Conservation (phyloP, 2,797 vertebrate genomes). For the Bovichtus variegatus region DNA sequence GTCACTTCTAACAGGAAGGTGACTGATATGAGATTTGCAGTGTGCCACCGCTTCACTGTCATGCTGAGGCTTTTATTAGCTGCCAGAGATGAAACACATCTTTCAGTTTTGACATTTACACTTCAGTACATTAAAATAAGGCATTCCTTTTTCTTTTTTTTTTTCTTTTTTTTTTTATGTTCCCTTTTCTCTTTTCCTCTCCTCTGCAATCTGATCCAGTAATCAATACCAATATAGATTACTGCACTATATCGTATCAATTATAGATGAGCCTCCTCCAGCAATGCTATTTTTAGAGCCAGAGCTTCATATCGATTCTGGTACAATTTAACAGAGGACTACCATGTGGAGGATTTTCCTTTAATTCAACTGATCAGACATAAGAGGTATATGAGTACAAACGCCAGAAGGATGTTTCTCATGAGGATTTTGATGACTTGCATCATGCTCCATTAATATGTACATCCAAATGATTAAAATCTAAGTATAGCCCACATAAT, state of each 20-base stretch:
- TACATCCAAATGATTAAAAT: slow-evolving; percentile 2
- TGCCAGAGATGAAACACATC: slow-evolving; percentile 23
- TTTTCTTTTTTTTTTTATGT: neutral
- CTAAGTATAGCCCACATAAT: neutral
- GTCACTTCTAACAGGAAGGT: slow-evolving; percentile 17
- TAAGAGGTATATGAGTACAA: neutral
- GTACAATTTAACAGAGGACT: slow-evolving; percentile 4
- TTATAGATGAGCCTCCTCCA: slow-evolving; percentile 67
- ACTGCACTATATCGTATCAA: slow-evolving; percentile 49
- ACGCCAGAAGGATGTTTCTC: neutral
- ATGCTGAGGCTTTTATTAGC: slow-evolving; percentile 18
- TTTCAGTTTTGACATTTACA: slow-evolving; percentile 18
- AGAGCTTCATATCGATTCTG: slow-evolving; percentile 19
- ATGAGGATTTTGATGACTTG: neutral
- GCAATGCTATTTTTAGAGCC: slow-evolving; percentile 63
- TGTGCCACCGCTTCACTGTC: neutral
- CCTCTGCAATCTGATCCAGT: slow-evolving; percentile 50
- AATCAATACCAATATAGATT: slow-evolving; percentile 65
- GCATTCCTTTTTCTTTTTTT: neutral
- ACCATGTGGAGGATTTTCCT: neutral
- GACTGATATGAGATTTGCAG: slow-evolving; percentile 46
- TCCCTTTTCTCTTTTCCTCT: neutral
- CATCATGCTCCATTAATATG: neutral
- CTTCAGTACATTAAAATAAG: neutral
- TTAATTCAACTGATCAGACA: neutral